Evolutionary conservation across 2,888 invertebrate species (phyloP), one percentile per base, ranked within the genome.

Genomic region (Melolontha melolontha): DNA sequence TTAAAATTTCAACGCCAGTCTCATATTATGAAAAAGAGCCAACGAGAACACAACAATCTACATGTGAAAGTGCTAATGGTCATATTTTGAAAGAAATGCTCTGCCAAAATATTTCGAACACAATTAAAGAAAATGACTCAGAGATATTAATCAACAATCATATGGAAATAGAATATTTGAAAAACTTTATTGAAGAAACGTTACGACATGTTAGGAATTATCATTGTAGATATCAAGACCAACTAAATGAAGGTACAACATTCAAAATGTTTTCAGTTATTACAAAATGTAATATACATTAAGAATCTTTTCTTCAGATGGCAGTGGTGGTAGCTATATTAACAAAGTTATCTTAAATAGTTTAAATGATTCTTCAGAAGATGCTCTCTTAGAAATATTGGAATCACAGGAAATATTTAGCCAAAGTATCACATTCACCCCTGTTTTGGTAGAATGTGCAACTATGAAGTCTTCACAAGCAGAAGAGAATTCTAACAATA

Each of bases 361-460:
- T 27, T 57, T 62, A 47, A 49, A 47, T 7, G 6, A 47, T 39
- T 14, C 47, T 8, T 14, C 34, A 14, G 59, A 62, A 12, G 59
- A 62, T 14, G 14, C 34, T 7, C 34, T 62, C 5, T 16, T 62
- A 51, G 10, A 51, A 51, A n/a, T 27, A 7, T 40, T 59, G 4
- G 42, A 62, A 41, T 67, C 66, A 4, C 66, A 59, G 29, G 41
- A 59, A 17, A 40, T 67, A 34, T 62, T 67, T 12, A 67, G 62
- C 34, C 66, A 67, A 62, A n/a, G 59, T 2, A 16, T 67, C 8
- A 22, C 39, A 8, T 67, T 41, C 27, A 42, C 51, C 5, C 59
- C 66, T 16, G 17, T 27, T 42, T 29, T 67, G 1, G 17, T 52
- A 12, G 41, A 67, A n/a, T 50, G 39, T 34, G 17, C 66, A 6